Conservation (phyloP, 2,113 vertebrate species). For the Asarcornis scutulata region DNA sequence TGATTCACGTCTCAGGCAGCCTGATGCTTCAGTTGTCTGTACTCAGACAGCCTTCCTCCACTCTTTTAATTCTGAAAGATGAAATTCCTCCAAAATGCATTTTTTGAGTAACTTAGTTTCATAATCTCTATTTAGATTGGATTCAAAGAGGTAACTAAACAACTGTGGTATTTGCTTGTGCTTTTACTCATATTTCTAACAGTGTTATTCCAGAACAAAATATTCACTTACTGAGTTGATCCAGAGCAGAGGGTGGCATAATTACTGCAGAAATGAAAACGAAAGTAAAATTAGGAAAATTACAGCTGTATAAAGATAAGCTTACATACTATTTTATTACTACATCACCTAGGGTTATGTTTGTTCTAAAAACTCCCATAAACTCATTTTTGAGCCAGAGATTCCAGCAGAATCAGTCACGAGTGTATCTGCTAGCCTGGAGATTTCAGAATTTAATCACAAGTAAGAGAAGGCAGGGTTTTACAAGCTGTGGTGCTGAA, state of each 20-base stretch:
- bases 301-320: neutral
- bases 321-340: neutral
- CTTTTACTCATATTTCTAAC: neutral
- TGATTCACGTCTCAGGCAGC: neutral
- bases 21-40: neutral
- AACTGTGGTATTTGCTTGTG: neutral
- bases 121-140: neutral
- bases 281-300: neutral
- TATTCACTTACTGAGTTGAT: conserved; percentile 95
- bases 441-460: neutral
- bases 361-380: neutral
- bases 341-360: neutral
- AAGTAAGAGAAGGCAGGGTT: neutral
- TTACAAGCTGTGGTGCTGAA: neutral
- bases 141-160: neutral
- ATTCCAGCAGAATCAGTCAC: neutral
- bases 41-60: neutral
- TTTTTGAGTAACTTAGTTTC: neutral
- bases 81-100: neutral
- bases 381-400: neutral
- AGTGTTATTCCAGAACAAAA: neutral
- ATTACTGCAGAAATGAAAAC: conserved; percentile 85
- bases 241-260: conserved; percentile 97
- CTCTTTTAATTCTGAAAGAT: neutral
- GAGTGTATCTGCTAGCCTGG: neutral